Evolutionary conservation across 92 coral and sea anemone species (phyloP).

Genomic region (Parazoanthus swiftii): DNA sequence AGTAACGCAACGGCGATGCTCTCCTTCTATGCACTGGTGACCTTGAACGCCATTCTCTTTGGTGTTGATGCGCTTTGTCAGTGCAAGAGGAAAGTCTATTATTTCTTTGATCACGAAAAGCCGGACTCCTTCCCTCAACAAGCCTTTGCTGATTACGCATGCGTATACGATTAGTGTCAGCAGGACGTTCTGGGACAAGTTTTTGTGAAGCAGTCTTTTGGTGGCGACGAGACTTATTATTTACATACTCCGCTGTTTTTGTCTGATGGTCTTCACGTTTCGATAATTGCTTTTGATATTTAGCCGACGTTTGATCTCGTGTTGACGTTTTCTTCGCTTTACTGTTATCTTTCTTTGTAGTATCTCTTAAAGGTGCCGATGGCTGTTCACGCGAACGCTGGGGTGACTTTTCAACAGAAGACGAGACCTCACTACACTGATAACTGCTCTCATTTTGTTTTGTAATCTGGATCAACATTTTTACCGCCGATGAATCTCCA

Average conservation of each 20-base stretch:
- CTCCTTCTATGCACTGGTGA: background rate
- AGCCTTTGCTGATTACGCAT: background rate
- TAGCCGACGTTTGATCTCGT: background rate
- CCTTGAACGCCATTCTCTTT: background rate
- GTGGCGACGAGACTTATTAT: background rate
- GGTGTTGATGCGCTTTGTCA: background rate
- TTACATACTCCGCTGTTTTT: background rate
- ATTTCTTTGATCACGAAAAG: background rate
- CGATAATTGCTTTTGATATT: background rate
- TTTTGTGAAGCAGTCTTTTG: background rate
- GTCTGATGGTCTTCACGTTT: background rate
- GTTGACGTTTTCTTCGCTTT: background rate
- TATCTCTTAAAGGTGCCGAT: background rate
- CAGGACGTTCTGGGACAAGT: background rate
- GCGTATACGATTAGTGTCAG: background rate
- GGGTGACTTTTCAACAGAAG: slow-evolving; percentile 12
- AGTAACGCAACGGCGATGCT: background rate
- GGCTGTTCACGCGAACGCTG: background rate
- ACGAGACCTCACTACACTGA: slow-evolving; percentile 31
- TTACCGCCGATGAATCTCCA: background rate
- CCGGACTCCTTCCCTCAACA: background rate
- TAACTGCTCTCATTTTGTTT: background rate
- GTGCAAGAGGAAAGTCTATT: background rate
- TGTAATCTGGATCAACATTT: background rate
- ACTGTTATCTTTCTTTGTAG: background rate